Evolutionary conservation across 2,797 vertebrate genomes (phyloP).

Genomic region (Muscicapa comitata): DNA sequence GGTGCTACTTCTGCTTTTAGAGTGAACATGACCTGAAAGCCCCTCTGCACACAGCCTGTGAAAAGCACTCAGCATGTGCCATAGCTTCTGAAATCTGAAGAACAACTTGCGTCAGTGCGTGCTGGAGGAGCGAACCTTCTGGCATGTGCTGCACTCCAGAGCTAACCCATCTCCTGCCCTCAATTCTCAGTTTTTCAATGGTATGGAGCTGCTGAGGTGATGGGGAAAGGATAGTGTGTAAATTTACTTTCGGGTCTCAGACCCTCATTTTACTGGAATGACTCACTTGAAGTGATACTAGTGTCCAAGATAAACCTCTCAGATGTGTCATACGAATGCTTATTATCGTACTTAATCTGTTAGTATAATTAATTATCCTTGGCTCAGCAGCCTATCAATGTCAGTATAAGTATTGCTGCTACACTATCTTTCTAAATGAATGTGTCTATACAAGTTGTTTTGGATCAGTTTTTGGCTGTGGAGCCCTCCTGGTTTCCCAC

Average conservation of each 20-base stretch:
- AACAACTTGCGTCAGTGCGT: not conserved
- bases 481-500: not conserved
- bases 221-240: not conserved
- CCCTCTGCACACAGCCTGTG: conserved; percentile 19
- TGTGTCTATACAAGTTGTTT: not conserved
- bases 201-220: not conserved
- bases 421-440: not conserved
- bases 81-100: not conserved
- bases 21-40: conserved; percentile 43
- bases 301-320: not conserved
- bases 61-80: not conserved
- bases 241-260: not conserved
- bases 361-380: not conserved
- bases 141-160: rapidly evolving
- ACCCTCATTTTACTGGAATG: not conserved
- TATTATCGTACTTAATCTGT: not conserved
- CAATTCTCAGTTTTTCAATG: not conserved
- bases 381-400: not conserved
- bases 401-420: not conserved
- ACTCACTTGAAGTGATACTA: conserved; percentile 5
- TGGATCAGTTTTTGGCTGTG: not conserved
- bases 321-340: not conserved
- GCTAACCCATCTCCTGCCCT: not conserved
- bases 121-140: not conserved
- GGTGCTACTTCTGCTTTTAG: conserved; percentile 65